A percentile compares a stretch with the other conserved stretches of the same genome.
These are phyloP conservation scores for Thereva unica DNA, from an alignment of 2,888 invertebrate genomes.

Conservation along the genomic window DNA sequence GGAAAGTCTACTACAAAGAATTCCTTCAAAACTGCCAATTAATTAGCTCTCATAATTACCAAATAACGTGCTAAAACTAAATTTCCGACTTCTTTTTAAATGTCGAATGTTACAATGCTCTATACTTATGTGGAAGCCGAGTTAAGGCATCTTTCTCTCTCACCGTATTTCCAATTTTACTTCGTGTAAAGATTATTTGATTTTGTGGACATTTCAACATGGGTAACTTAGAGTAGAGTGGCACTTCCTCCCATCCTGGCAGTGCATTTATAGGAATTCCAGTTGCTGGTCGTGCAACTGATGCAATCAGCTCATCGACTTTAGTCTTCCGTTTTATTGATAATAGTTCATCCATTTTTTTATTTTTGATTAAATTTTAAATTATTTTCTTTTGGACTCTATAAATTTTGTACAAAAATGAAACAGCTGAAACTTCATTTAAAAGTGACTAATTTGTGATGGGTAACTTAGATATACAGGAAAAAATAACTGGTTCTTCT, in stretches of 20 bases:
- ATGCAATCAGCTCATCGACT: conserved; percentile 16
- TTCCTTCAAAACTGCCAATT: too few species aligned
- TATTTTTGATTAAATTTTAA: not conserved
- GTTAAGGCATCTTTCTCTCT: conserved; percentile 25
- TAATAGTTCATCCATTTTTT: conserved; percentile 51
- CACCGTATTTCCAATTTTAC: conserved; percentile 55
- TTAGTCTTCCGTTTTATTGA: conserved; percentile 48
- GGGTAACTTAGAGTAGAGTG: conserved; percentile 54
- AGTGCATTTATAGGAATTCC: conserved; percentile 55
- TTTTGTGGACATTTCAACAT: conserved; percentile 57
- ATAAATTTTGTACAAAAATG: too few species aligned
- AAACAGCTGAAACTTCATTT: too few species aligned
- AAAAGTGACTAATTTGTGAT: too few species aligned
- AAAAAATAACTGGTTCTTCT: too few species aligned
- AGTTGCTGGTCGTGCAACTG: conserved; percentile 31
- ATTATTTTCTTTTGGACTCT: not conserved
- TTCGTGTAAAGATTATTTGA: conserved; percentile 55
- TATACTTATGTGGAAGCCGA: not conserved
- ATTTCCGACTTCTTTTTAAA: too few species aligned
- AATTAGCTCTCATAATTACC: too few species aligned
- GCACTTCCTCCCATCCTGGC: conserved; percentile 56
- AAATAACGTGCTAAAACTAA: too few species aligned
- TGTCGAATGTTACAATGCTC: not conserved
- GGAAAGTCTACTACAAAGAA: too few species aligned
- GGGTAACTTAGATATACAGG: too few species aligned